These are phyloP conservation scores for Helicolenus hilgendorfi DNA, from an alignment of 2,797 vertebrate genomes.

Conservation along the genomic window DNA sequence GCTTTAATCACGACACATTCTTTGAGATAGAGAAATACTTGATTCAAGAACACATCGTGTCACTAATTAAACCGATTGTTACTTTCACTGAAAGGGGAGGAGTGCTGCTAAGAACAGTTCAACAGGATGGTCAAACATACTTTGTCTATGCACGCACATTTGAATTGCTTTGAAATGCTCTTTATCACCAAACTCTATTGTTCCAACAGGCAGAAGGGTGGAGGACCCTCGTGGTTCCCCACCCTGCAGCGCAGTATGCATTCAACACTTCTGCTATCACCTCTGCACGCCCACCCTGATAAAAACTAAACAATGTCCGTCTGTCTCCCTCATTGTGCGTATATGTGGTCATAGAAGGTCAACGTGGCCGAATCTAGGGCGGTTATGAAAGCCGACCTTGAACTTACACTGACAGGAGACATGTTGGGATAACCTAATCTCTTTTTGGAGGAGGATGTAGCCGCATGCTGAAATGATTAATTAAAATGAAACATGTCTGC, in stretches of 20 bases:
- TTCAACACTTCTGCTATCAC: slow-evolving; percentile 48
- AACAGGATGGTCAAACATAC: not conserved
- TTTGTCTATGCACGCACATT: not conserved
- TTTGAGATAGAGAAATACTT: not conserved
- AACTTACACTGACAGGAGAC: slow-evolving; percentile 14
- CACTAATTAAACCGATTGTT: not conserved
- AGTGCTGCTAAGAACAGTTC: not conserved
- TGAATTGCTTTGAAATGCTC: not conserved
- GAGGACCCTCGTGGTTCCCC: slow-evolving; percentile 3
- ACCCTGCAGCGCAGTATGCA: not conserved
- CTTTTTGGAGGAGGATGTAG: slow-evolving; percentile 10
- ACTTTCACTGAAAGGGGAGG: not conserved
- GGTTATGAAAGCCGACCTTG: slow-evolving; percentile 34
- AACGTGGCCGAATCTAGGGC: not conserved
- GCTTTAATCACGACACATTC: not conserved
- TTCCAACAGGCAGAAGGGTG: slow-evolving; percentile 14
- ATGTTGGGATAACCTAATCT: slow-evolving; percentile 39
- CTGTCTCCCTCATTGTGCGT: not conserved
- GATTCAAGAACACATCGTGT: not conserved
- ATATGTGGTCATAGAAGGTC: slow-evolving; percentile 2
- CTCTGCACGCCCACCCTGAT: slow-evolving; percentile 33
- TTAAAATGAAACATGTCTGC: slow-evolving; percentile 23
- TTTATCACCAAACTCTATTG: slow-evolving; percentile 29
- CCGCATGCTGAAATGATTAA: slow-evolving; percentile 26
- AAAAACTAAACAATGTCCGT: slow-evolving; percentile 48